A percentile compares a stretch with the other conserved stretches of the same genome.
phyloP scores from a whole-genome alignment of 2,113 vertebrate genomes.

The Chionis minor region DNA sequence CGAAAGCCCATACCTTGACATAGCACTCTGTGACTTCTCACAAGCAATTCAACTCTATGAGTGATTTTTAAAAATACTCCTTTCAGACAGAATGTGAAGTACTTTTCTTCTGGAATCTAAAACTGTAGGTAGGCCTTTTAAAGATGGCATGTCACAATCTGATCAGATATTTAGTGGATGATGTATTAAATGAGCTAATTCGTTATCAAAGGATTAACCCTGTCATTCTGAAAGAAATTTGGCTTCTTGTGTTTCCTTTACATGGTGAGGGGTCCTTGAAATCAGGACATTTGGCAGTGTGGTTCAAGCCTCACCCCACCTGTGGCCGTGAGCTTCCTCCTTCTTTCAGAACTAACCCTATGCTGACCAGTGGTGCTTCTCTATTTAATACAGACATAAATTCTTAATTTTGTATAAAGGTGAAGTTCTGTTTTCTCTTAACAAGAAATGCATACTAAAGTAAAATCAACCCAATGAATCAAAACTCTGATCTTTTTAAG shows the following conservation, averaged over 20 bases:
- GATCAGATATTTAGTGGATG: background rate
- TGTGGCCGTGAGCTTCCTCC: background rate
- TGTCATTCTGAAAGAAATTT: background rate
- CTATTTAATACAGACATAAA: background rate
- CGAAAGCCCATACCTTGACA: background rate
- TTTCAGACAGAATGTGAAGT: background rate
- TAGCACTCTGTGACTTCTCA: background rate
- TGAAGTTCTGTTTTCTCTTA: background rate
- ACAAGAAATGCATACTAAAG: background rate
- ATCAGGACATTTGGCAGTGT: background rate
- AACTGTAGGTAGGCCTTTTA: background rate
- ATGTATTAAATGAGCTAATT: background rate
- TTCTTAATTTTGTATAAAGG: background rate
- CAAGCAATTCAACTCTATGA: background rate
- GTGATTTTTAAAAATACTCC: background rate
- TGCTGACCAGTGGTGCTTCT: background rate
- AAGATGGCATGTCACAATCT: background rate
- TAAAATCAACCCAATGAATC: background rate
- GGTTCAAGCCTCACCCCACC: background rate
- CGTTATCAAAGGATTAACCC: background rate
- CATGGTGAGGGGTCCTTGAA: fast-evolving
- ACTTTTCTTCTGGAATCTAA: background rate
- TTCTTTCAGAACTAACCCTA: background rate
- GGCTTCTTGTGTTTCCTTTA: background rate
- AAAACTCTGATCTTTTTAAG: background rate